These are phyloP conservation scores for Amiota mariae DNA, from an alignment of 2,888 invertebrate genomes.

Conservation along the genomic window DNA sequence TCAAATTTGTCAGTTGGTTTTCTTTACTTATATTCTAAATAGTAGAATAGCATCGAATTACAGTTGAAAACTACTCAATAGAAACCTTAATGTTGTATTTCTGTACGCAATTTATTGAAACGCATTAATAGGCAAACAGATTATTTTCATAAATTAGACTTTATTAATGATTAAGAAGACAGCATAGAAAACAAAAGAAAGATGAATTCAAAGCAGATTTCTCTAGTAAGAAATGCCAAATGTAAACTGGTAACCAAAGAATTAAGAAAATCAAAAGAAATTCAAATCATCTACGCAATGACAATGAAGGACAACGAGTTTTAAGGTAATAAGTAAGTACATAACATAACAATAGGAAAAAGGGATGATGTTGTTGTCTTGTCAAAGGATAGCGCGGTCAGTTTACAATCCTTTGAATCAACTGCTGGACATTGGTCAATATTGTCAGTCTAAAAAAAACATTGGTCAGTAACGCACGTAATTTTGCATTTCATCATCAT, in stretches of 20 bases:
- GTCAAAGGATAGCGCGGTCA: conserved; percentile 56
- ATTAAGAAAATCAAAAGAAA: conserved; percentile 9
- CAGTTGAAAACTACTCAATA: conserved; percentile 48
- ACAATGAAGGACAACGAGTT: conserved; percentile 65
- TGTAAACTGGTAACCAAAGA: conserved; percentile 33
- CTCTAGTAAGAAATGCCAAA: conserved; percentile 32
- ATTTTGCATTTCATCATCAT: conserved; percentile 45
- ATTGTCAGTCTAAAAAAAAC: conserved; percentile 20
- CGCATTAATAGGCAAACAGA: conserved; percentile 57
- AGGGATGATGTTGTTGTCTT: conserved; percentile 45
- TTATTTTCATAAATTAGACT: conserved; percentile 70
- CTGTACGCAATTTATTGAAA: conserved; percentile 17
- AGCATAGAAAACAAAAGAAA: conserved; percentile 39
- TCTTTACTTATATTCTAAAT: conserved; percentile 33
- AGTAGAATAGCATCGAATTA: conserved; percentile 54
- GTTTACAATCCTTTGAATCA: conserved; percentile 44
- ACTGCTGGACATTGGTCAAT: conserved; percentile 64
- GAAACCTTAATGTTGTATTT: not conserved
- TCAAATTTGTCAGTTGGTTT: conserved; percentile 58
- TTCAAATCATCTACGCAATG: conserved; percentile 4
- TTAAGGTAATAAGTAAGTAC: conserved; percentile 15
- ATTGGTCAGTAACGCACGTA: conserved; percentile 71
- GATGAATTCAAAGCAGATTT: conserved; percentile 21
- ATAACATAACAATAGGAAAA: conserved; percentile 18
- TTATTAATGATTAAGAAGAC: conserved; percentile 70